Evolutionary conservation across 1,140 invertebrate genomes (phyloP).

Genomic region (Bombus vancouverensis): DNA sequence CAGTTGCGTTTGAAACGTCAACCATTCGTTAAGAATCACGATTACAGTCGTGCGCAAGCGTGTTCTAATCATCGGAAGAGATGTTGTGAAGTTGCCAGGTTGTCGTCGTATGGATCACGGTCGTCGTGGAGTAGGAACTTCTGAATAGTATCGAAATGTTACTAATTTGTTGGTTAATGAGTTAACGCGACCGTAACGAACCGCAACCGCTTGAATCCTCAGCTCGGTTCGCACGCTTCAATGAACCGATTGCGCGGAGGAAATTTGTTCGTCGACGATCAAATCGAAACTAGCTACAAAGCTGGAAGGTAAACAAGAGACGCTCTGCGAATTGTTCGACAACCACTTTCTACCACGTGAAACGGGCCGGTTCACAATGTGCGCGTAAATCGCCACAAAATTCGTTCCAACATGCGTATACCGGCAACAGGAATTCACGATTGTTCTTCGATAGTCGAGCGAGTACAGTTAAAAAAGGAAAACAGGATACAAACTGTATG

Average conservation of each 20-base stretch:
- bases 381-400: conserved; percentile 14
- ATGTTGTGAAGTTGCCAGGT: neutral
- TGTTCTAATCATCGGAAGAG: conserved; percentile 8
- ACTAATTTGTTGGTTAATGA: conserved; percentile 69
- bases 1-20: too few relatives aligned
- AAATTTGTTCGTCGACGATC: conserved; percentile 8
- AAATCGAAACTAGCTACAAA: conserved; percentile 24
- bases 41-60: neutral
- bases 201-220: conserved; percentile 44
- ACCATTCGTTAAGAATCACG: neutral
- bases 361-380: neutral
- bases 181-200: conserved; percentile 55
- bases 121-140: neutral
- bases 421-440: neutral
- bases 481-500: neutral
- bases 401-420: neutral
- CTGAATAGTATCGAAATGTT: conserved; percentile 55
- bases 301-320: conserved; percentile 39
- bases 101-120: neutral
- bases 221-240: conserved; percentile 28
- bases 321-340: neutral
- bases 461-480: neutral
- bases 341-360: neutral
- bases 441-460: neutral
- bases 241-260: conserved; percentile 23